These are phyloP conservation scores for Sapajus apella DNA, from an alignment of 2,113 vertebrate genomes.

Conservation along the genomic window DNA sequence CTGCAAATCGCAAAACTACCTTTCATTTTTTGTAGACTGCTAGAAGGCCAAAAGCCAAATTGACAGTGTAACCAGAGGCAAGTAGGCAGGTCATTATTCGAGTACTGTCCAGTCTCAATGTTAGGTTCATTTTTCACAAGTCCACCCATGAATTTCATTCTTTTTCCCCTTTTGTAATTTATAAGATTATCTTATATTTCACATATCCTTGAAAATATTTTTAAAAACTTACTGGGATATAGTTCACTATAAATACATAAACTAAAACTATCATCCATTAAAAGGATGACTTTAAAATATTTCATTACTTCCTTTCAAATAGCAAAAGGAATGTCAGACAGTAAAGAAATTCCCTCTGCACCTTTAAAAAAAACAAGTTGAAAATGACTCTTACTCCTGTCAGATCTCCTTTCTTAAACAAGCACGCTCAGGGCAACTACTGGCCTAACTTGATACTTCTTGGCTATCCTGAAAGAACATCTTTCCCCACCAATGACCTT, in stretches of 20 bases:
- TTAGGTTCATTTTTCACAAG: not conserved
- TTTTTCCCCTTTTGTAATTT: not conserved
- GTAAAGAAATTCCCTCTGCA: not conserved
- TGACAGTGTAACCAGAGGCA: not conserved
- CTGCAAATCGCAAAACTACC: not conserved
- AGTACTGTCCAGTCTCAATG: not conserved
- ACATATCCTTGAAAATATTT: not conserved
- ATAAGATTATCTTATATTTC: slow-evolving; percentile 11
- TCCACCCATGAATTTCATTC: not conserved
- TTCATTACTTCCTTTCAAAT: slow-evolving; percentile 16
- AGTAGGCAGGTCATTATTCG: not conserved
- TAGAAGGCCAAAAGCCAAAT: not conserved
- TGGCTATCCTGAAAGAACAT: slow-evolving; percentile 70
- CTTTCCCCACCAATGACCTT: slow-evolving; percentile 75
- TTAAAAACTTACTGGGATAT: not conserved
- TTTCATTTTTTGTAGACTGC: not conserved
- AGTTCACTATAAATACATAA: not conserved
- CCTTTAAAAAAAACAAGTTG: slow-evolving; percentile 57
- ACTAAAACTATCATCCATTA: not conserved
- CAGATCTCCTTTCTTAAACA: slow-evolving; percentile 38
- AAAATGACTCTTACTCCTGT: not conserved
- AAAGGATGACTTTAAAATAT: not conserved
- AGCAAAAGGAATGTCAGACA: not conserved
- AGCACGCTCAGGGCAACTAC: slow-evolving; percentile 58
- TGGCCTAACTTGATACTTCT: slow-evolving; percentile 70